Conservation (phyloP, 2,797 vertebrate genomes). For the Gadopsis marmoratus region DNA sequence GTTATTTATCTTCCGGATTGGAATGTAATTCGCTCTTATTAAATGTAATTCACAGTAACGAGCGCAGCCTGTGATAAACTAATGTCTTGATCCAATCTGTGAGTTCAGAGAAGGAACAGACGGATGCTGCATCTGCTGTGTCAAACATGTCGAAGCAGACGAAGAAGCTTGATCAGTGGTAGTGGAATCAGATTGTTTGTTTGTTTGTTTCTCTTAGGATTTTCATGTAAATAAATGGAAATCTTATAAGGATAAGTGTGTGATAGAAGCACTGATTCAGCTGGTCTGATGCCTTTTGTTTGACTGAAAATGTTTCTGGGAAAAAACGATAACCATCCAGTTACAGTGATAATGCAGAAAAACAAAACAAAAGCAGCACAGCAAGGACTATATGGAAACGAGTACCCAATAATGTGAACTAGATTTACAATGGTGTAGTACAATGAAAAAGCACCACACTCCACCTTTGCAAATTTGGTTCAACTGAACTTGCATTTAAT, state of each 20-base stretch:
- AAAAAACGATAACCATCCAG: background rate
- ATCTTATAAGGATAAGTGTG: background rate
- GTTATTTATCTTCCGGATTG: conserved; percentile 15
- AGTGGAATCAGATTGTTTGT: conserved; percentile 12
- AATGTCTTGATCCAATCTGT: conserved; percentile 20
- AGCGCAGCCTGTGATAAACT: conserved; percentile 14
- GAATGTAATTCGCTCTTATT: conserved; percentile 17
- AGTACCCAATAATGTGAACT: background rate
- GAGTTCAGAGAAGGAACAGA: conserved; percentile 39
- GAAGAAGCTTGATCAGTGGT: conserved; percentile 4
- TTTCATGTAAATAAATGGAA: background rate
- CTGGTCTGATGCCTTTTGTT: background rate
- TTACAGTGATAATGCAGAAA: background rate
- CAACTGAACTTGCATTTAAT: background rate
- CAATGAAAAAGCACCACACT: background rate
- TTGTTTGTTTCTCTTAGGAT: conserved; percentile 17
- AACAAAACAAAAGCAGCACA: background rate
- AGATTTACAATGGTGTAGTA: background rate
- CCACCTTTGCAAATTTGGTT: background rate
- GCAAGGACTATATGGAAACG: background rate
- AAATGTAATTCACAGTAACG: conserved; percentile 26
- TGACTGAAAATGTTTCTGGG: background rate
- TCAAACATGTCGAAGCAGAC: conserved; percentile 19
- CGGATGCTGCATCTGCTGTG: conserved; percentile 43
- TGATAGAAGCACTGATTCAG: background rate